Evolutionary conservation across 2,113 vertebrate species (phyloP), one percentile per base, ranked within the genome.

Genomic region (Melospiza georgiana): DNA sequence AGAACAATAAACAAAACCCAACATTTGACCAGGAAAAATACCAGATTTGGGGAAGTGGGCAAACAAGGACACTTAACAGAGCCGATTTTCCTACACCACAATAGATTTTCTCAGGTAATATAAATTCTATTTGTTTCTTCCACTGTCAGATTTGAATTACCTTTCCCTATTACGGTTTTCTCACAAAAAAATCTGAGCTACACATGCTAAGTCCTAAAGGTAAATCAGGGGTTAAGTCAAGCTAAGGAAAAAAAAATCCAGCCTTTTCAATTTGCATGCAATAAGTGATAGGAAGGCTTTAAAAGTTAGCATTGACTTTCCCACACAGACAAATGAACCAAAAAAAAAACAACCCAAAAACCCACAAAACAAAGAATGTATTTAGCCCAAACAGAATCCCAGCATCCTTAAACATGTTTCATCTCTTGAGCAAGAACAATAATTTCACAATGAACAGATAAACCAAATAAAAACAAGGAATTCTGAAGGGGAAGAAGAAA

Each of bases 281-380:
- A 1, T 39, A 86, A 87, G 54, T 28, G 27, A 87, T 62, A 78
- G 8, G 33, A n/a, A 54, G 91, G 39, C 35, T 89, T 0, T 84
- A 30, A 51, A 80, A 74, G 43, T 66, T 54, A 76, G 58, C 28
- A 80, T 21, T 3, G 5, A 69, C n/a, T 69, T 91, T 66, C 12
- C 73, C 43, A 89, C 67, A 81, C 22, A 61, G 41, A 65, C 19
- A 81, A 73, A 52, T 13, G 20, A 80, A 96, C 15, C 15, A 25
- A 22, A 4, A 65, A 4, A 65, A 65, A 15, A 8, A 0, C 2
- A 8, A 0, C 2, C 37, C 12, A 3, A 54, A 54, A 55, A 0
- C 15, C 16, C 44, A 31, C 28, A 66, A 85, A 85, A 65, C 28
- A 83, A 72, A 90, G 43, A 63, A 37, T 4, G 22, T 11, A 51